Percentiles rank a stretch among this genome's conserved stretches.
phyloP scores from a whole-genome alignment of 2,888 invertebrate genomes.

The Cosmorhoe ocellata region DNA sequence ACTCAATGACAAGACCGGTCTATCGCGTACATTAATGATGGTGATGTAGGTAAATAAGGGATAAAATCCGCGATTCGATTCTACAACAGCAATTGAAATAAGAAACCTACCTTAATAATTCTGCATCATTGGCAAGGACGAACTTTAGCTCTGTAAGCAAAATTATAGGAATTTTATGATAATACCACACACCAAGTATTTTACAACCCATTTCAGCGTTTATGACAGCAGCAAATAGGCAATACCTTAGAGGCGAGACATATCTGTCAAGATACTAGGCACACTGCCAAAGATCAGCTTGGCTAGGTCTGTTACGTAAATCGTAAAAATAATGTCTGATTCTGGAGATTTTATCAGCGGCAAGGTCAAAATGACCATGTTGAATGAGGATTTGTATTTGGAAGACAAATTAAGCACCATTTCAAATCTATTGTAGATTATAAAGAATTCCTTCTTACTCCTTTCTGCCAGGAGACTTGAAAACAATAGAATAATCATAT shows the following conservation, averaged over 20 bases:
- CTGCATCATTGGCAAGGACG: slow-evolving; percentile 5
- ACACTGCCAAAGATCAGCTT: slow-evolving; percentile 15
- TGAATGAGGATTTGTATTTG: no score
- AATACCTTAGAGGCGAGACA: slow-evolving; percentile 33
- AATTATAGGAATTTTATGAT: slow-evolving; percentile 9
- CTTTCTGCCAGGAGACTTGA: no score
- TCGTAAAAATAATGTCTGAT: no score
- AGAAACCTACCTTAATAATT: background rate
- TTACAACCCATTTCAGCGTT: slow-evolving; percentile 17
- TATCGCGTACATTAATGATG: no score
- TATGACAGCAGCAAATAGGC: slow-evolving; percentile 29
- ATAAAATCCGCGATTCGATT: background rate
- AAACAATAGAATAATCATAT: no score
- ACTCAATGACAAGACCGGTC: no score
- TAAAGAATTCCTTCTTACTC: no score
- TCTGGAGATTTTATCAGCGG: no score
- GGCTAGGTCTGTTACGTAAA: background rate
- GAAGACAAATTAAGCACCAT: no score
- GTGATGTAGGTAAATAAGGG: no score
- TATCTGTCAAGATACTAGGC: slow-evolving; percentile 19
- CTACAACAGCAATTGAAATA: slow-evolving; percentile 1
- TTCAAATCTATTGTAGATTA: no score
- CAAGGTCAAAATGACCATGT: no score
- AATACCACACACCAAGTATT: slow-evolving; percentile 1
- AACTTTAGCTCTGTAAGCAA: background rate